Evolutionary conservation across 2,888 invertebrate genomes (phyloP), one percentile per base, ranked within the genome.

Genomic region (Lamellibrachia satsuma): DNA sequence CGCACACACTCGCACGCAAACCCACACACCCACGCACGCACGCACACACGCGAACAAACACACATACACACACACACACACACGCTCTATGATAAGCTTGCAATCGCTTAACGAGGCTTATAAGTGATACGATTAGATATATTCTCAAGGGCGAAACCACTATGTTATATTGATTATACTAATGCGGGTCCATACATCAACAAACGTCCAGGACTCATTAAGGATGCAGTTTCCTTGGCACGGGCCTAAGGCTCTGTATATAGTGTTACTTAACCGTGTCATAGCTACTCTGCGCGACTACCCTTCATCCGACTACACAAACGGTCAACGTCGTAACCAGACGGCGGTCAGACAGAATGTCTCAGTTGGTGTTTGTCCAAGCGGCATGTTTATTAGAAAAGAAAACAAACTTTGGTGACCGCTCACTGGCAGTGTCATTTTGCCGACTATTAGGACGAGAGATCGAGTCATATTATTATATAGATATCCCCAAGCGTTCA

Each of bases 81-180:
- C 0, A 1, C n/a, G 39, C 75, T 15, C 75, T 75, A 15, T n/a
- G 22, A 75, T 75, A 22, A 11, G 22, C 22, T 75, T 22, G 75
- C 75, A 75, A 75, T 75, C 75, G n/a, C 22, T 75, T 22, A 75
- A 22, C 75, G 75, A 75, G 22, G 75, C 75, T 75, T n/a, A 22
- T 75, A 75, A 75, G 75, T 75, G 75, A 75, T 75, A n/a, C 75
- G 75, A 75, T 75, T 75, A 75, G 75, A 75, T 75, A 75, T 22
- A 60, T 15, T 22, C 75, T 75, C 75, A 75, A 22, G 75, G 22
- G 75, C 75, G 11, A 75, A 22, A 22, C 75, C 75, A 75, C 75
- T 75, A 75, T n/a, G 6, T 22, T 75, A 22, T 15, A 22, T 75
- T 75, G 75, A 75, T 75, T 75, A 75, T 75, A 75, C 75, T 22